Percentiles rank a stretch among this genome's conserved stretches.
phyloP scores from a whole-genome alignment of 2,113 vertebrate species.

The Ailurus styani region DNA sequence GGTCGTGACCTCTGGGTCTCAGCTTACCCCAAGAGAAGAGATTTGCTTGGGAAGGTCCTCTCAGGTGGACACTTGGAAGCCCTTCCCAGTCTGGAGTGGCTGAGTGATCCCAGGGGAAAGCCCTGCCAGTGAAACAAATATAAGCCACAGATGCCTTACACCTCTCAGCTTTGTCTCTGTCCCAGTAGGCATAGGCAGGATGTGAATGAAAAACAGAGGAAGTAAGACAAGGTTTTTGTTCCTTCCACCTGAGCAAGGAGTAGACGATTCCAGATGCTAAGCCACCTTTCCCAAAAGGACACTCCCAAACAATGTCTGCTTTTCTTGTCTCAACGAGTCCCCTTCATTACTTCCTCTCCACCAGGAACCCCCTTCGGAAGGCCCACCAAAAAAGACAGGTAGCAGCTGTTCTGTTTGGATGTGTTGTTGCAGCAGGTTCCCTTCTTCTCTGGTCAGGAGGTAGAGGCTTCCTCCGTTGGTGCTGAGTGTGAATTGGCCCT shows the following conservation, averaged over 20 bases:
- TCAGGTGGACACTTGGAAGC: not conserved
- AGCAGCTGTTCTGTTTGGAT: not conserved
- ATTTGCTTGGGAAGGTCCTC: not conserved
- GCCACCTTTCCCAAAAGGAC: not conserved
- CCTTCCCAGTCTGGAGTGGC: not conserved
- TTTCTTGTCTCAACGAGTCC: not conserved
- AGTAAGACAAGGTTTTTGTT: not conserved
- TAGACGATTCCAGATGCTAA: not conserved
- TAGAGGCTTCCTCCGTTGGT: accelerated
- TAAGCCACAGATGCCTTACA: not conserved
- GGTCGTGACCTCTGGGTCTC: not conserved
- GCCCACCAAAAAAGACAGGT: not conserved
- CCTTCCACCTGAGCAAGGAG: not conserved
- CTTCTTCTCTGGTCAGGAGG: not conserved
- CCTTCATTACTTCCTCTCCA: not conserved
- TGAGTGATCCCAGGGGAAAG: accelerated
- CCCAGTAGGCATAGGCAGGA: no score
- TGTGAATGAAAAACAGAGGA: not conserved
- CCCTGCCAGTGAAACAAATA: not conserved
- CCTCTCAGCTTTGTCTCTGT: not conserved
- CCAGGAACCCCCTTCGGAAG: not conserved
- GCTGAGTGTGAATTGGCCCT: not conserved
- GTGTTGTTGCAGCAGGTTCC: not conserved
- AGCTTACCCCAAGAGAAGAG: not conserved
- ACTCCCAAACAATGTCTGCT: not conserved